A percentile compares a stretch with the other conserved stretches of the same genome.
Conservation (phyloP, 2,113 vertebrate species). For the Pelobates fuscus region DNA sequence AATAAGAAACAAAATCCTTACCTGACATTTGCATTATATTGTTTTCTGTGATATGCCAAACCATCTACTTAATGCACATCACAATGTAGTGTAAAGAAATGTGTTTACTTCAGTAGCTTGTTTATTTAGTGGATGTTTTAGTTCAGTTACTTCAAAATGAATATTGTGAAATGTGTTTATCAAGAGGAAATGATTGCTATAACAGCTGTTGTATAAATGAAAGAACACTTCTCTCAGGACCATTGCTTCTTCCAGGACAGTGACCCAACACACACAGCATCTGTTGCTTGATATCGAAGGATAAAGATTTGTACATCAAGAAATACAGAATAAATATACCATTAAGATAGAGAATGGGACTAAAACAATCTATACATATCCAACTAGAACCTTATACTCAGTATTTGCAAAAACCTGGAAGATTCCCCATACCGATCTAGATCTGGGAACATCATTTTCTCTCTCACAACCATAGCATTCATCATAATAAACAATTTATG, state of each 20-base stretch:
- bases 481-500: no score
- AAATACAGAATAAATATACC: constrained; percentile 17
- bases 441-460: no score
- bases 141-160: constrained; percentile 16
- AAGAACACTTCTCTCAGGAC: constrained; percentile 42
- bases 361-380: no score
- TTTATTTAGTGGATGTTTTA: constrained; percentile 19
- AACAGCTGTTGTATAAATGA: constrained; percentile 48
- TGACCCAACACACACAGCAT: constrained; percentile 42
- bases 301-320: neutral
- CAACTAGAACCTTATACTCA: no score
- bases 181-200: constrained; percentile 21
- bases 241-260: constrained; percentile 43
- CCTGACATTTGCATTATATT: no score
- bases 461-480: no score
- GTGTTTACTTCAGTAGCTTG: constrained; percentile 18
- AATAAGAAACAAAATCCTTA: no score
- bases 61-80: neutral
- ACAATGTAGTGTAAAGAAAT: constrained; percentile 18
- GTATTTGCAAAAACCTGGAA: no score
- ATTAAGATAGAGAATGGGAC: neutral
- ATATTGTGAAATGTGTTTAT: constrained; percentile 30
- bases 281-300: constrained; percentile 35
- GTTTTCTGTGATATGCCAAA: neutral
- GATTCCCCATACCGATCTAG: no score